A percentile compares a stretch with the other conserved stretches of the same genome.
Conservation (phyloP, 2,888 invertebrate species). For the Notocelia uddmanniana region DNA sequence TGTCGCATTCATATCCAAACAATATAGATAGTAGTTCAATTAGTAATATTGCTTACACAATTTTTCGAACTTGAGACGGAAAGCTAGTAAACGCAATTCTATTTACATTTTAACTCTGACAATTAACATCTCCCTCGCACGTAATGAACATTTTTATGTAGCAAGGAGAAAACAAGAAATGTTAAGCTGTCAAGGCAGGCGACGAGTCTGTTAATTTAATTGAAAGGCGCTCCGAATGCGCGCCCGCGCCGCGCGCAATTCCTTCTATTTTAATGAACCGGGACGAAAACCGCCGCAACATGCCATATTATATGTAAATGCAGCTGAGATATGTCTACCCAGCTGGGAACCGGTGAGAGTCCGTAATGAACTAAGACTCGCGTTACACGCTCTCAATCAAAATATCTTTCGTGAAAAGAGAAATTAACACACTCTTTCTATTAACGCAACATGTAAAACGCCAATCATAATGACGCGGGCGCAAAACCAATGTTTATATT, state of each 20-base stretch:
- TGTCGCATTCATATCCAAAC: background rate
- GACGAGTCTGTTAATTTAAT: slow-evolving; percentile 50
- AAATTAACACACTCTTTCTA: slow-evolving; percentile 42
- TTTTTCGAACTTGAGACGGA: background rate
- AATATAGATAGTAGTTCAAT: background rate
- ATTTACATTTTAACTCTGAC: slow-evolving; percentile 7
- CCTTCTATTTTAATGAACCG: slow-evolving; percentile 50
- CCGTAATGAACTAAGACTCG: slow-evolving; percentile 24
- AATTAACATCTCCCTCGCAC: background rate
- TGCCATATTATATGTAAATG: slow-evolving; percentile 42
- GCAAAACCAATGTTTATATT: slow-evolving; percentile 27
- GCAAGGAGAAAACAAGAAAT: slow-evolving; percentile 51
- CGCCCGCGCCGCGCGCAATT: slow-evolving; percentile 42
- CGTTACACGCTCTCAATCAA: slow-evolving; percentile 37
- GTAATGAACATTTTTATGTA: slow-evolving; percentile 30
- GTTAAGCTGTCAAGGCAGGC: slow-evolving; percentile 48
- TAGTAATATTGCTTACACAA: background rate
- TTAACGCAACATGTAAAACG: slow-evolving; percentile 37
- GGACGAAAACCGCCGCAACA: slow-evolving; percentile 47
- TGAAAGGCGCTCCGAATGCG: slow-evolving; percentile 51
- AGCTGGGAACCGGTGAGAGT: slow-evolving; percentile 28
- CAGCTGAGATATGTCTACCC: slow-evolving; percentile 35
- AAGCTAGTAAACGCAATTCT: background rate
- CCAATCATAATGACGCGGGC: slow-evolving; percentile 39
- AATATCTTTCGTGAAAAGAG: slow-evolving; percentile 43